phyloP scores from a whole-genome alignment of 2,113 vertebrate species.

The Suncus etruscus region DNA sequence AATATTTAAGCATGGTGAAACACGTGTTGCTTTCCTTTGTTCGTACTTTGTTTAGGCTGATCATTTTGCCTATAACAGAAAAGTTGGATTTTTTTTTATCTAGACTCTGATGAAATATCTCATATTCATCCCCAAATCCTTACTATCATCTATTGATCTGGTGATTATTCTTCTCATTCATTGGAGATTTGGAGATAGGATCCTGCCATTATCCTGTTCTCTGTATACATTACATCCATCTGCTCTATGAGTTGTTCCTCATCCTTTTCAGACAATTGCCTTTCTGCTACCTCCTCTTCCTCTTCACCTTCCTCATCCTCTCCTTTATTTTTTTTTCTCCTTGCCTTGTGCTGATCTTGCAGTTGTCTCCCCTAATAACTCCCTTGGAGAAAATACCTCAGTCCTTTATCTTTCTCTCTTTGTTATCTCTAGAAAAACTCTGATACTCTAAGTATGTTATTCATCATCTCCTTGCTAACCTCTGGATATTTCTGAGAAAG shows the following conservation, averaged over 20 bases:
- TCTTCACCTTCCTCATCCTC: not conserved
- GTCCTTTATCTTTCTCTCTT: not conserved
- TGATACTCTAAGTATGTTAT: constrained; percentile 17
- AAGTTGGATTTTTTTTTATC: not conserved
- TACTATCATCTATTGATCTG: not conserved
- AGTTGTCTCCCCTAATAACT: not conserved
- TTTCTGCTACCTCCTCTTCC: not conserved
- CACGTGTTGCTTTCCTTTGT: not conserved
- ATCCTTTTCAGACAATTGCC: not conserved
- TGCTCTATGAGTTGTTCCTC: not conserved
- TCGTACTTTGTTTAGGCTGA: not conserved
- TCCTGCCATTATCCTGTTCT: not conserved
- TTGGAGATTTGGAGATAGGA: not conserved
- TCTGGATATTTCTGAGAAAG: not conserved
- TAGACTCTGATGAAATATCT: not conserved
- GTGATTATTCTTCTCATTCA: not conserved
- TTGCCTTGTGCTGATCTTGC: not conserved
- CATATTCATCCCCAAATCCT: not conserved
- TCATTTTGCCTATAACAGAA: not conserved
- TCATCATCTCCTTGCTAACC: not conserved
- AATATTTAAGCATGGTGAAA: not conserved
- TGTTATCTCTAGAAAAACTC: constrained; percentile 43
- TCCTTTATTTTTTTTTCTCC: not conserved
- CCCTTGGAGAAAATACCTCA: not conserved
- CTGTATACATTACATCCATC: not conserved